A percentile compares a stretch with the other conserved stretches of the same genome.
These are phyloP conservation scores for Poecile atricapillus DNA, from an alignment of 2,113 vertebrate species.

Conservation along the genomic window DNA sequence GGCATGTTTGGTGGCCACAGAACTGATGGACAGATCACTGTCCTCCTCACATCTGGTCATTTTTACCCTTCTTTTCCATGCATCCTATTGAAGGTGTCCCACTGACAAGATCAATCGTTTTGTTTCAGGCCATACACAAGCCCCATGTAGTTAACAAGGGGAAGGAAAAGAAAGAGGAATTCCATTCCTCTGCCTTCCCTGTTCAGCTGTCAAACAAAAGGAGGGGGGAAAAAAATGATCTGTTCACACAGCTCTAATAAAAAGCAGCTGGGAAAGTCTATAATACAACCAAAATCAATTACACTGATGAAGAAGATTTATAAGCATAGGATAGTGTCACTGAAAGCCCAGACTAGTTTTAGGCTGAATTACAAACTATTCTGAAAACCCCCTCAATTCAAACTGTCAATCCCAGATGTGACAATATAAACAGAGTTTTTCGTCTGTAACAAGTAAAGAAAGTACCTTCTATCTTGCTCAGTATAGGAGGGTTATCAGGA, in stretches of 20 bases:
- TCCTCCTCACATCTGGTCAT: neutral
- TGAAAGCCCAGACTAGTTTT: neutral
- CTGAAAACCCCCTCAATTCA: neutral
- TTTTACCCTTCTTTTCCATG: neutral
- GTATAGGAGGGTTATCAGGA: neutral
- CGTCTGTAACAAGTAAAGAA: neutral
- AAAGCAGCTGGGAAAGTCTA: neutral
- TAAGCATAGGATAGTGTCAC: neutral
- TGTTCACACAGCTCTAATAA: neutral
- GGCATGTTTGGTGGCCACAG: neutral
- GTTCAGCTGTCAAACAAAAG: neutral
- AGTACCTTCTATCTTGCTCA: neutral
- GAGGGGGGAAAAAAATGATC: neutral
- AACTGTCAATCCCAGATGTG: neutral
- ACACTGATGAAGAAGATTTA: neutral
- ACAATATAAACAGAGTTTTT: neutral
- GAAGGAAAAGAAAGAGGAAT: neutral
- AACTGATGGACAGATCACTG: neutral
- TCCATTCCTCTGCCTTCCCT: neutral
- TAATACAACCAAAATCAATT: conserved; percentile 12
- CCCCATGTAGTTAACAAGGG: neutral
- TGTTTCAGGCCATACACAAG: neutral
- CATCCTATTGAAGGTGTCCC: neutral
- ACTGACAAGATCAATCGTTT: neutral
- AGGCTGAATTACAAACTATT: neutral